Conservation (phyloP, 2,113 vertebrate species). For the Clarias gariepinus region DNA sequence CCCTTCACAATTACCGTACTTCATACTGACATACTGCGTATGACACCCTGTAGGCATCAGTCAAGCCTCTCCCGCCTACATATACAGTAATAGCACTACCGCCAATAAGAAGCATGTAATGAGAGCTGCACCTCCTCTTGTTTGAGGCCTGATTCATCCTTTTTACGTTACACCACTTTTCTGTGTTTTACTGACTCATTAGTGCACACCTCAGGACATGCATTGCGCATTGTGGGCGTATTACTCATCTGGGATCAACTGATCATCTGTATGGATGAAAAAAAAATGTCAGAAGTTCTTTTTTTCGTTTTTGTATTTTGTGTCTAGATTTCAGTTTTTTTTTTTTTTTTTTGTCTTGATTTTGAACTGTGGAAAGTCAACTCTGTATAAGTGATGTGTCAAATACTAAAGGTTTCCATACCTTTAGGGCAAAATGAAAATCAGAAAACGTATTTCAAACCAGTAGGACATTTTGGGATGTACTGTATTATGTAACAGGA, state of each 20-base stretch:
- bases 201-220: background rate
- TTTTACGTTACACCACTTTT: slow-evolving; percentile 4
- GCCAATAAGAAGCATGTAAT: slow-evolving; percentile 44
- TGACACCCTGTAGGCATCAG: slow-evolving; percentile 53
- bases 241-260: background rate
- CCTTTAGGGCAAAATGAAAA: background rate
- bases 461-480: background rate
- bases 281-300: background rate
- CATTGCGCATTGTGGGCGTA: background rate
- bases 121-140: slow-evolving; percentile 38
- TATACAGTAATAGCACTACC: slow-evolving; percentile 50
- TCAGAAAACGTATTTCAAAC: background rate
- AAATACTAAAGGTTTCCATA: background rate
- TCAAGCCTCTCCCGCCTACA: slow-evolving; percentile 52
- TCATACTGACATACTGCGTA: slow-evolving; percentile 43
- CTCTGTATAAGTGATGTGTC: background rate
- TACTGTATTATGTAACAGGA: background rate
- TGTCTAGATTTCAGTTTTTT: background rate
- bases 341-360: background rate
- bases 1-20: slow-evolving; percentile 52
- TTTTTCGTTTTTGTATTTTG: background rate
- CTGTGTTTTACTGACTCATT: slow-evolving; percentile 39
- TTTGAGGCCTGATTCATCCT: slow-evolving; percentile 19
- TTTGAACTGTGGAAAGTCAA: background rate
- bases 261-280: background rate